Evolutionary conservation across 2,888 invertebrate genomes (phyloP), one percentile per base, ranked within the genome.

Genomic region (Entomobrya multifasciata): DNA sequence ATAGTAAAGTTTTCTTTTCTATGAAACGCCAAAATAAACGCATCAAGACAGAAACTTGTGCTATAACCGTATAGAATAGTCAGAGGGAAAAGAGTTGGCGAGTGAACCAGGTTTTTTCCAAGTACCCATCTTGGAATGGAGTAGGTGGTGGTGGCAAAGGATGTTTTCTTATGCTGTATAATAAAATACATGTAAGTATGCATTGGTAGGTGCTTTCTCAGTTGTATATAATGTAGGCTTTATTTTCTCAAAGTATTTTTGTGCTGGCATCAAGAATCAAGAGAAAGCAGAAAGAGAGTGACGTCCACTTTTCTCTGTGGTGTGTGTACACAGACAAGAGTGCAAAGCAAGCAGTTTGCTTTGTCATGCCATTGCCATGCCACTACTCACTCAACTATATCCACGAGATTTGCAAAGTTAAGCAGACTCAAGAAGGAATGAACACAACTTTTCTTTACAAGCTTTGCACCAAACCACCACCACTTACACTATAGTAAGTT

Each of bases 301-400:
- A 36, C 44, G 67, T 41, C 41, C 67, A 44, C 22, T 67, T 67
- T 67, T 22, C 67, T 57, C 25, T 25, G 36, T 5, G n/a, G 44
- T 8, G 44, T 36, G 36, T 36, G 36, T 36, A 36, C 36, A 36
- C 36, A 36, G 5, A 36, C 36, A 36, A 36, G 36, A 36, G 25
- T 82, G 82, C 82, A 74, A 74, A 82, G 72, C 82, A 82, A 82
- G 82, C 74, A 62, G 74, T 74, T 82, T 82, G 55, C 17, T 80
- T 36, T 80, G 20, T 65, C 62, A 74, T 47, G 41, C 62, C 70
- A 55, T 36, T 80, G 20, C 47, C 62, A 74, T 47, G 41, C 62
- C 70, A 55, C 36, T 49, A 55, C 36, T 49, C 60, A 47, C 79
- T 49, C 79, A 52, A 20, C 67, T 67, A 10, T 25, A 20, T 25